Evolutionary conservation across 2,888 invertebrate genomes (phyloP).

Genomic region (Hartigia nigra): DNA sequence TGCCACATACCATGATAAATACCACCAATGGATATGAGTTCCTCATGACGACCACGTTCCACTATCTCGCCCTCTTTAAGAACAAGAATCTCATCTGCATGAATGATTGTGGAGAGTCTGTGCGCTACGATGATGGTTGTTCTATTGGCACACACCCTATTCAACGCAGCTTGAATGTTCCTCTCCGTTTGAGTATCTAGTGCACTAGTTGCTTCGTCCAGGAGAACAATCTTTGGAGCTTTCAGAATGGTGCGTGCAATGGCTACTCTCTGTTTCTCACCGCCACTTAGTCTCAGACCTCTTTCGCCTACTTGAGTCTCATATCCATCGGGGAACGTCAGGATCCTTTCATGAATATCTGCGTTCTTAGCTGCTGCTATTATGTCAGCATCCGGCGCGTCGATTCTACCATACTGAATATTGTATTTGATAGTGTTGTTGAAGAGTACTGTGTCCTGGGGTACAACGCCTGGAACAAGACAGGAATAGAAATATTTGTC

Average conservation of each 20-base stretch:
- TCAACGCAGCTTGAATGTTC: constrained; percentile 73
- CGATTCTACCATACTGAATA: constrained; percentile 89
- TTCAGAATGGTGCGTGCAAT: constrained; percentile 96
- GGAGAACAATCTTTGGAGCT: constrained; percentile 86
- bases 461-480: constrained; percentile 78
- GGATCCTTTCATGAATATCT: constrained; percentile 92
- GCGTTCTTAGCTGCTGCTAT: constrained; percentile 91
- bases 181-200: constrained; percentile 96
- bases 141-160: constrained; percentile 82
- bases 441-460: constrained; percentile 96
- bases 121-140: constrained; percentile 97
- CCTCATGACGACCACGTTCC: constrained; percentile 84
- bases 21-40: constrained; percentile 69
- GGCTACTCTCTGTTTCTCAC: constrained; percentile 97
- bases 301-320: constrained; percentile 92
- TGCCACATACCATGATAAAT: constrained; percentile 94
- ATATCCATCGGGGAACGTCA: constrained; percentile 90
- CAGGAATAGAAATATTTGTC: not conserved
- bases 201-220: constrained; percentile 97
- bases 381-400: constrained; percentile 83
- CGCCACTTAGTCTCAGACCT: constrained; percentile 94
- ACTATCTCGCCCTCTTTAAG: constrained; percentile 91
- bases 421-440: constrained; percentile 95
- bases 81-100: constrained; percentile 95
- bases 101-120: constrained; percentile 91